These are phyloP conservation scores for Circaetus cinerascens DNA, from an alignment of 2,113 vertebrate species.

Conservation along the genomic window DNA sequence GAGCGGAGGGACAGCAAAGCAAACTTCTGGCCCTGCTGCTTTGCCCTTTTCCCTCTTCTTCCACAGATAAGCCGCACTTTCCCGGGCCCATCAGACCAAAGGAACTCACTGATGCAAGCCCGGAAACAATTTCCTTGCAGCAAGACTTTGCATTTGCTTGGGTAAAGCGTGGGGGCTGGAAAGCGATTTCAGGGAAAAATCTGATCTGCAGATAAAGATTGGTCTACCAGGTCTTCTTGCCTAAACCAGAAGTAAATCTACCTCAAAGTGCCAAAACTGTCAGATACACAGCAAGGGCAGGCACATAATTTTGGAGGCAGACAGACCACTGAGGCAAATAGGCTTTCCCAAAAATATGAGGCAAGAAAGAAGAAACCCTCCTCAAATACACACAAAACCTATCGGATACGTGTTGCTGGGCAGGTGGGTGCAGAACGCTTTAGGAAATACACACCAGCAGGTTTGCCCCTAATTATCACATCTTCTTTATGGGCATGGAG, in stretches of 20 bases:
- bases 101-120: neutral
- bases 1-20: neutral
- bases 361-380: neutral
- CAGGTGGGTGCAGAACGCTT: neutral
- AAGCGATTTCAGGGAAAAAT: neutral
- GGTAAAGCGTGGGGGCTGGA: neutral
- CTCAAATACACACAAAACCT: neutral
- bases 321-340: neutral
- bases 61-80: rapidly evolving
- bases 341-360: neutral
- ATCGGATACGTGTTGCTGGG: rapidly evolving
- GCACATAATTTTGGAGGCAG: neutral
- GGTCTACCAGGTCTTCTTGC: no score
- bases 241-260: neutral
- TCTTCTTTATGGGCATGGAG: neutral
- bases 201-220: neutral
- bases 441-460: neutral
- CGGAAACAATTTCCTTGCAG: neutral
- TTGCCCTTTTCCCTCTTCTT: neutral
- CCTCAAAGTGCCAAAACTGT: neutral
- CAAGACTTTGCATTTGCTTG: neutral
- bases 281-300: neutral
- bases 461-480: neutral
- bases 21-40: neutral
- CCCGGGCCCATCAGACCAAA: rapidly evolving